A percentile compares a stretch with the other conserved stretches of the same genome.
These are phyloP conservation scores for Drosophila ohnishii DNA, from an alignment of 1,140 invertebrate genomes.

Conservation along the genomic window DNA sequence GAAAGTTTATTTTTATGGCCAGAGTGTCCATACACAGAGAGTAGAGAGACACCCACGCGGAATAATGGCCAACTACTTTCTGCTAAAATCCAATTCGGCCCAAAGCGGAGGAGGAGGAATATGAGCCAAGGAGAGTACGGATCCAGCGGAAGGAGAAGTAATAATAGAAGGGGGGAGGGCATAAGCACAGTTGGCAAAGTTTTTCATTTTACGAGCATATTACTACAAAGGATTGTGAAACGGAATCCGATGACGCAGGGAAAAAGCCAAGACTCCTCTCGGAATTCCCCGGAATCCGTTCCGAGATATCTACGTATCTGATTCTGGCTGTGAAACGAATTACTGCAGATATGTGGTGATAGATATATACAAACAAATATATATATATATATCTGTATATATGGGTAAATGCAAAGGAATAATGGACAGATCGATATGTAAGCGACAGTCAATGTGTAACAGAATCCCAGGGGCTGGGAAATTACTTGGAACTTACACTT, in stretches of 20 bases:
- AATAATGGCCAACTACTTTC: constrained; percentile 33
- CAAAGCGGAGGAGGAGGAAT: constrained; percentile 27
- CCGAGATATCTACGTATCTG: constrained; percentile 2
- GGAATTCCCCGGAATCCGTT: constrained; percentile 7
- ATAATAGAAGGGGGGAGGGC: neutral
- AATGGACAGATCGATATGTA: constrained; percentile 7
- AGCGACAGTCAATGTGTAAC: constrained; percentile 7
- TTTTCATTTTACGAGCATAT: constrained; percentile 20
- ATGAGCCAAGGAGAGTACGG: neutral
- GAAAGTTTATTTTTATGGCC: constrained; percentile 61
- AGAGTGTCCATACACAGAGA: constrained; percentile 13
- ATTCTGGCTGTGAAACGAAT: constrained; percentile 13
- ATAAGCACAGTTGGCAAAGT: constrained; percentile 17
- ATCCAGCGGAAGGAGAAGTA: neutral
- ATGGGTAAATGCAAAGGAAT: neutral
- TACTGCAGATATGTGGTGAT: constrained; percentile 12
- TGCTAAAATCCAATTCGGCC: constrained; percentile 33
- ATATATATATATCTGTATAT: no score
- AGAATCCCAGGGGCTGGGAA: neutral
- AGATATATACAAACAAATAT: neutral
- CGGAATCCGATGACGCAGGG: constrained; percentile 27
- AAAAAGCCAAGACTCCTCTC: neutral
- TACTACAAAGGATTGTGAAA: constrained; percentile 20
- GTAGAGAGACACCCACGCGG: constrained; percentile 17
- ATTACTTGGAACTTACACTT: neutral